A percentile compares a stretch with the other conserved stretches of the same genome.
These are phyloP conservation scores for Lophura swinhoii DNA, from an alignment of 2,797 vertebrate species.

Conservation along the genomic window DNA sequence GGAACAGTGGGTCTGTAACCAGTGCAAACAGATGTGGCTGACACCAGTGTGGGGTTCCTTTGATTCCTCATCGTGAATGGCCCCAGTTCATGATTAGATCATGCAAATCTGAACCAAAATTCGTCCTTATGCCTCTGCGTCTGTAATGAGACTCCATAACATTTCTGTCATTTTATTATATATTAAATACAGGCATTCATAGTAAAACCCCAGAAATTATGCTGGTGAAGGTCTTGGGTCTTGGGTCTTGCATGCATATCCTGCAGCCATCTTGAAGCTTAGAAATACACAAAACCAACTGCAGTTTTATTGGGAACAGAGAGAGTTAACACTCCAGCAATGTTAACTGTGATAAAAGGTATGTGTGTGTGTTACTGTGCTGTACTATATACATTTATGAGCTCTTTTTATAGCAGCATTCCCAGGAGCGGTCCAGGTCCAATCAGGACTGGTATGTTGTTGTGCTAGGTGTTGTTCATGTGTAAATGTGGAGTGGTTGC, in stretches of 20 bases:
- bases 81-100: neutral
- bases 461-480: constrained; percentile 61
- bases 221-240: neutral
- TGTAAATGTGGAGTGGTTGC: constrained; percentile 66
- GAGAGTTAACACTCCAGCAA: neutral
- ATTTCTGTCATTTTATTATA: neutral
- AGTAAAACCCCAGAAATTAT: neutral
- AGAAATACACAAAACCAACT: neutral
- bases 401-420: constrained; percentile 60
- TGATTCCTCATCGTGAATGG: neutral
- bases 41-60: neutral
- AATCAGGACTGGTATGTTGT: constrained; percentile 63
- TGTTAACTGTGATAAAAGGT: neutral
- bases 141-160: fast-evolving
- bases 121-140: neutral
- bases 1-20: neutral
- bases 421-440: constrained; percentile 56
- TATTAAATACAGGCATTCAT: neutral
- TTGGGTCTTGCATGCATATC: neutral
- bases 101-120: neutral
- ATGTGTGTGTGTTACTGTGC: neutral
- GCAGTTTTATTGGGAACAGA: neutral
- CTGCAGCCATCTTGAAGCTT: neutral
- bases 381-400: constrained; percentile 39
- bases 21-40: neutral